Base-by-base conservation (phyloP, 2,113 vertebrate species). In the Xyliphius kryptos region DNA sequence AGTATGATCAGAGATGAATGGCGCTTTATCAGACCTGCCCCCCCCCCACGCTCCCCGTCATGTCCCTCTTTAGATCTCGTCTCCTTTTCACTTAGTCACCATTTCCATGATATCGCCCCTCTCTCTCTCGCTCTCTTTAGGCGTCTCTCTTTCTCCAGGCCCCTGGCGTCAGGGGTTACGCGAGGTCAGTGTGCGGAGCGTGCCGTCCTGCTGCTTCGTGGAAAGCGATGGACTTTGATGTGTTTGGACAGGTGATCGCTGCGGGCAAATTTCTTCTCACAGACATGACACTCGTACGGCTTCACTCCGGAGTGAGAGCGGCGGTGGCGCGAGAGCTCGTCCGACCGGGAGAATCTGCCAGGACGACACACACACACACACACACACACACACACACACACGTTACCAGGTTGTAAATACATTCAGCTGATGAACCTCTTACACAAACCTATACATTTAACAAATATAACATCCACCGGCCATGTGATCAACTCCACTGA, bases 231-330 rank as follows among this genome's bases (percentile, higher is more conserved):
- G 83, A 98, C 96, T 89, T 98, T 98, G 87, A 98, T 84, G 41
- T 98, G 96, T 82, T 98, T 98, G 79, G 96, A 97, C 80, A 98
- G 92, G 88, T 98, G 96, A 89, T 98, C 95, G 8, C 96, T 98
- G 53, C 96, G 92, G 19, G 96, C 94, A 69, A 98, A 98, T 86
- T 95, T 98, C 88, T 98, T 98, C 83, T 98, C 95, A 0, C 96
- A 98, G 67, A 96, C 88, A 0, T 91, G 91, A 68, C 96, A 98
- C 83, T 96, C 93, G 79, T 98, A 98, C 0, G 96, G 96, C 75
- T 98, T 98, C 73, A 98, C 92, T 46, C 96, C 96, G 0, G 95
- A 98, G 82, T 98, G 96, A 13, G 96, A 98, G 40, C 96, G 93
- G 14, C 95, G 81, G 81, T 98, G 95, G 69, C 96, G 86, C 44